These are phyloP conservation scores for Sphaerolaimus hirsutus DNA, from an alignment of 2,888 invertebrate genomes.

Conservation along the genomic window DNA sequence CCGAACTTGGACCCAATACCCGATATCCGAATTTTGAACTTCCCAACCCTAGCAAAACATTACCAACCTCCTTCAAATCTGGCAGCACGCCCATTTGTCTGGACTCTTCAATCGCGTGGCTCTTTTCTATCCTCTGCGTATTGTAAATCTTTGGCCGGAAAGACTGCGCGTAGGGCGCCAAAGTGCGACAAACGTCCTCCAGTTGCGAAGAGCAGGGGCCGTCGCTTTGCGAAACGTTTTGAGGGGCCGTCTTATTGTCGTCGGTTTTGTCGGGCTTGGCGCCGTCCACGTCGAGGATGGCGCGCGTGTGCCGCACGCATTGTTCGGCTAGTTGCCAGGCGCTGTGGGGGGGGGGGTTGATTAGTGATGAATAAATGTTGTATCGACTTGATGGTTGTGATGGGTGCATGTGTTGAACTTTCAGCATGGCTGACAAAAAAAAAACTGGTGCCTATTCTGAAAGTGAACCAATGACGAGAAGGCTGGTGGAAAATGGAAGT, in stretches of 20 bases:
- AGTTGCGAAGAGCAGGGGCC: not conserved
- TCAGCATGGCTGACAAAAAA: too few relatives aligned
- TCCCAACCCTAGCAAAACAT: too few relatives aligned
- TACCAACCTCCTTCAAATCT: constrained; percentile 7
- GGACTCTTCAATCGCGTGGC: constrained; percentile 8
- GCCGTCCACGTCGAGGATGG: constrained; percentile 4
- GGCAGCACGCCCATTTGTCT: constrained; percentile 8
- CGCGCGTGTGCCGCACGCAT: constrained; percentile 10
- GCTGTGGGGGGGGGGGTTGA: too few relatives aligned
- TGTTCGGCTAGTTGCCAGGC: constrained; percentile 10
- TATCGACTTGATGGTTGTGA: too few relatives aligned
- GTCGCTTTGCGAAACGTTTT: not conserved
- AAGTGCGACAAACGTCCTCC: not conserved
- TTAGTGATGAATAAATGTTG: too few relatives aligned
- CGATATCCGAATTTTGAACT: too few relatives aligned
- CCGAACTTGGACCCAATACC: too few relatives aligned
- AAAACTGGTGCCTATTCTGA: too few relatives aligned
- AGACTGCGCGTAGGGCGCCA: constrained; percentile 3
- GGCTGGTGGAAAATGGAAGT: too few relatives aligned
- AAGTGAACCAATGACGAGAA: too few relatives aligned
- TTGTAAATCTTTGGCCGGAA: constrained; percentile 9
- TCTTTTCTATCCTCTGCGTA: constrained; percentile 8
- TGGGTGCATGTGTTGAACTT: too few relatives aligned
- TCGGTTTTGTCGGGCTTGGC: not conserved
- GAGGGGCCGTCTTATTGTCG: not conserved